Percentiles rank a stretch among this genome's conserved stretches.
These are phyloP conservation scores for Phaetusa simplex DNA, from an alignment of 2,113 vertebrate genomes.

Conservation along the genomic window DNA sequence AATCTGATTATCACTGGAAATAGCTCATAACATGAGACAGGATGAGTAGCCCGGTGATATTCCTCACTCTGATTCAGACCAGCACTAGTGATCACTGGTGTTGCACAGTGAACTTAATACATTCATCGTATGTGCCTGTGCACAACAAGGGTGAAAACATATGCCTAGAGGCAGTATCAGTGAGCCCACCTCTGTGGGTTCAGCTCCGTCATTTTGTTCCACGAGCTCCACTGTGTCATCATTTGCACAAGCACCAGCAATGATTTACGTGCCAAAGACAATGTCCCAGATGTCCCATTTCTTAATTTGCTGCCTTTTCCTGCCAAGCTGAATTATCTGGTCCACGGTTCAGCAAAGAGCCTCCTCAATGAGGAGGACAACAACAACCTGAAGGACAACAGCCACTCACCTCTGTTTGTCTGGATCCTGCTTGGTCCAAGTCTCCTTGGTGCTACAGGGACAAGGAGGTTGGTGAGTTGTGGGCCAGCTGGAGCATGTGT, in stretches of 20 bases:
- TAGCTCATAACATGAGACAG: not conserved
- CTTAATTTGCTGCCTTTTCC: not conserved
- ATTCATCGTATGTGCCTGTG: not conserved
- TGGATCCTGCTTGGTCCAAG: not conserved
- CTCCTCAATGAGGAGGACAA: not conserved
- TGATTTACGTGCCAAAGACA: not conserved
- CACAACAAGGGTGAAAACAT: not conserved
- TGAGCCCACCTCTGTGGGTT: not conserved
- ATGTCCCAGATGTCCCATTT: not conserved
- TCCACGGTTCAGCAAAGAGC: not conserved
- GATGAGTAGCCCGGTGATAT: not conserved
- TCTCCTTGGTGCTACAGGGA: not conserved
- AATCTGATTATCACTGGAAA: not conserved
- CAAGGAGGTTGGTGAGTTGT: not conserved
- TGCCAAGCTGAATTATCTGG: not conserved
- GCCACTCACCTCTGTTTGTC: not conserved
- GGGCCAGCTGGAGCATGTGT: not conserved
- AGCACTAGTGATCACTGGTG: not conserved
- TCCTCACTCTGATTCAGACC: not conserved
- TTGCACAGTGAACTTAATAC: not conserved
- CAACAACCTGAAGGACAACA: not conserved
- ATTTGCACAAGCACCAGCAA: not conserved
- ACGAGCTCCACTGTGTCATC: not conserved
- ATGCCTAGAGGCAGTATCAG: not conserved
- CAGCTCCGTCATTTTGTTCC: not conserved